A percentile compares a stretch with the other conserved stretches of the same genome.
phyloP scores from a whole-genome alignment of 2,113 vertebrate species.

The Polyodon spathula region DNA sequence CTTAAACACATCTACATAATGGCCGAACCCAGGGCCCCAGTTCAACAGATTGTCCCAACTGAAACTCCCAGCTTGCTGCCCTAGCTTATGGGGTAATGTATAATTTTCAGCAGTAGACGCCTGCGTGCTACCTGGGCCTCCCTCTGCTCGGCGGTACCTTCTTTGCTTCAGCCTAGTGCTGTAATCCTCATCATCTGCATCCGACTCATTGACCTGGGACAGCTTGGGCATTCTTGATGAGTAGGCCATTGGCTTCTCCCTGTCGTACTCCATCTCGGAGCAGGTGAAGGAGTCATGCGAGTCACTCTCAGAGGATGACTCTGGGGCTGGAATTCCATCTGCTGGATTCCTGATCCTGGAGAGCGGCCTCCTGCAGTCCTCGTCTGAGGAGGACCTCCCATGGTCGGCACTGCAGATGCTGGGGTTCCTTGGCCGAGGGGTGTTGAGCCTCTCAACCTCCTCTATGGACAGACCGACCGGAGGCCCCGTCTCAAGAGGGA shows the following conservation, averaged over 20 bases:
- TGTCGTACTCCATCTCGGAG: conserved; percentile 96
- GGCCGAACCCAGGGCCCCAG: conserved; percentile 95
- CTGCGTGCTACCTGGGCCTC: conserved; percentile 61
- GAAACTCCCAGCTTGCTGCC: conserved; percentile 73
- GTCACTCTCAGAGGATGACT: conserved; percentile 94
- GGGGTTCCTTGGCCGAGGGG: conserved; percentile 86
- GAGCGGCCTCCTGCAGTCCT: conserved; percentile 81
- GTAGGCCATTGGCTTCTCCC: conserved; percentile 78
- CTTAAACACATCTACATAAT: conserved; percentile 96
- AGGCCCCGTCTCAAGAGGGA: conserved; percentile 76
- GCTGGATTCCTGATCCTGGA: conserved; percentile 88
- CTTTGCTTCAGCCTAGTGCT: conserved; percentile 75
- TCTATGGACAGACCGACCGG: conserved; percentile 90
- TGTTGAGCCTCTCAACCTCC: conserved; percentile 94
- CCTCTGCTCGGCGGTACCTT: conserved; percentile 79
- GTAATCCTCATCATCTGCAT: conserved; percentile 90
- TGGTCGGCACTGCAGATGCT: conserved; percentile 97
- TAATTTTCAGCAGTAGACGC: conserved; percentile 50
- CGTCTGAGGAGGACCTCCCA: conserved; percentile 86
- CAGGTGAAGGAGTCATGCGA: conserved; percentile 98
- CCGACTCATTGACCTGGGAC: conserved; percentile 94
- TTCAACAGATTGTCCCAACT: conserved; percentile 97
- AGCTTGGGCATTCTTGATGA: conserved; percentile 86
- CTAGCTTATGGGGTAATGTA: conserved; percentile 71
- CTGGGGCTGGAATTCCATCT: conserved; percentile 83